Percentiles rank a stretch among this genome's conserved stretches.
phyloP scores from a whole-genome alignment of 2,888 invertebrate genomes.

The Barypeithes pellucidus region DNA sequence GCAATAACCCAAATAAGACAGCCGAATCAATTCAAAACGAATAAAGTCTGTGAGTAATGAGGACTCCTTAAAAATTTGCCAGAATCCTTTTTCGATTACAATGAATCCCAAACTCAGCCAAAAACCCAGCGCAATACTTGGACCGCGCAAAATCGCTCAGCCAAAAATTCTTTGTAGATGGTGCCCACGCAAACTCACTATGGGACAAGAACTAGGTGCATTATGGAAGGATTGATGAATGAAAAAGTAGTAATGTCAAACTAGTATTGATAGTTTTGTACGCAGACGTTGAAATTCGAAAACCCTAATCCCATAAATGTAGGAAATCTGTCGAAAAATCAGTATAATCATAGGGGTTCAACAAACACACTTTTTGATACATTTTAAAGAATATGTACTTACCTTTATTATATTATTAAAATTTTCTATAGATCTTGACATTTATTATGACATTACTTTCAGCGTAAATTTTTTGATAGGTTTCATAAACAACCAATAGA shows the following conservation, averaged over 20 bases:
- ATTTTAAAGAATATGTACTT: too few species aligned
- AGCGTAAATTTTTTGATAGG: too few species aligned
- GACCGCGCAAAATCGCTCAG: constrained; percentile 47
- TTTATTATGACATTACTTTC: too few species aligned
- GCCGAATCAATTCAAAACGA: too few species aligned
- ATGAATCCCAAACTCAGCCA: constrained; percentile 20
- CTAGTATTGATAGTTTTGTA: constrained; percentile 38
- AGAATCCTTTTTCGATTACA: constrained; percentile 27
- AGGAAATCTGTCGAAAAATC: not conserved
- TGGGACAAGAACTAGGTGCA: constrained; percentile 44
- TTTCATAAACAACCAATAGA: too few species aligned
- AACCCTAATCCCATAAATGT: not conserved
- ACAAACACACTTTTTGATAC: too few species aligned
- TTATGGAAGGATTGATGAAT: constrained; percentile 50
- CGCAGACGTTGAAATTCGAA: constrained; percentile 7
- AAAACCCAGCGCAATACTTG: constrained; percentile 45
- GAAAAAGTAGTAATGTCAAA: constrained; percentile 45
- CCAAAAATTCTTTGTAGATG: constrained; percentile 50
- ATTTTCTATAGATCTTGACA: too few species aligned
- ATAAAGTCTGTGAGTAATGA: too few species aligned
- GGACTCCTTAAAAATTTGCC: not conserved
- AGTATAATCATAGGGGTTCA: too few species aligned
- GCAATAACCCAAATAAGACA: too few species aligned
- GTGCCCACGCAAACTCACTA: constrained; percentile 51
- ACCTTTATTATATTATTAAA: too few species aligned